phyloP scores from a whole-genome alignment of 2,888 invertebrate species.

The Erebia epiphron region DNA sequence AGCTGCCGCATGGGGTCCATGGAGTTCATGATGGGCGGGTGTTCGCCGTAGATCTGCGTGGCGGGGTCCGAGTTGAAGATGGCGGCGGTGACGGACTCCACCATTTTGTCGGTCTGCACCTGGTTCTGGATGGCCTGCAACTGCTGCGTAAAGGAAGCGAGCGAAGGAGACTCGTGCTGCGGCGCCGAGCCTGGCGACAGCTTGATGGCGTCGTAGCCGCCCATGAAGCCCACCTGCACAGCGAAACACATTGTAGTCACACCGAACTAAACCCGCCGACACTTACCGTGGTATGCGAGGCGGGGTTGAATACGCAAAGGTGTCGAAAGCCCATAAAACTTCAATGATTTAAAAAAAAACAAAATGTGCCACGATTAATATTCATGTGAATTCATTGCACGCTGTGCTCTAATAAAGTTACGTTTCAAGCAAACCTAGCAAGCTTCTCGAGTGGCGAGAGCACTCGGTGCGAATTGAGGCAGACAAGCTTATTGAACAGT shows the following conservation, averaged over 20 bases:
- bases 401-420: neutral
- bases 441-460: neutral
- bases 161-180: conserved; percentile 63
- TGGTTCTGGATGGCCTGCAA: conserved; percentile 77
- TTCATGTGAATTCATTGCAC: neutral
- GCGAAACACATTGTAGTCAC: neutral
- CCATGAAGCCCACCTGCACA: conserved; percentile 58
- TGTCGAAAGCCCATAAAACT: neutral
- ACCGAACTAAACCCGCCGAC: neutral
- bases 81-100: conserved; percentile 77
- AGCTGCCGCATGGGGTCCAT: conserved; percentile 63
- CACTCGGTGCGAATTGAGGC: too few relatives aligned
- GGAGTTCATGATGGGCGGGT: conserved; percentile 52
- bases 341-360: neutral
- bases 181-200: conserved; percentile 77
- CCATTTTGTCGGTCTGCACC: conserved; percentile 80
- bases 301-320: neutral
- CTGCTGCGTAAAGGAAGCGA: conserved; percentile 72
- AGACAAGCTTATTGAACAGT: neutral
- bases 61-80: conserved; percentile 73
- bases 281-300: neutral
- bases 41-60: conserved; percentile 61
- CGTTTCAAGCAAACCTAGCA: neutral
- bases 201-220: conserved; percentile 77
- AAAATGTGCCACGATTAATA: conserved; percentile 1